Evolutionary conservation across 2,888 invertebrate species (phyloP), one percentile per base, ranked within the genome.

Genomic region (Plagodis pulveraria): DNA sequence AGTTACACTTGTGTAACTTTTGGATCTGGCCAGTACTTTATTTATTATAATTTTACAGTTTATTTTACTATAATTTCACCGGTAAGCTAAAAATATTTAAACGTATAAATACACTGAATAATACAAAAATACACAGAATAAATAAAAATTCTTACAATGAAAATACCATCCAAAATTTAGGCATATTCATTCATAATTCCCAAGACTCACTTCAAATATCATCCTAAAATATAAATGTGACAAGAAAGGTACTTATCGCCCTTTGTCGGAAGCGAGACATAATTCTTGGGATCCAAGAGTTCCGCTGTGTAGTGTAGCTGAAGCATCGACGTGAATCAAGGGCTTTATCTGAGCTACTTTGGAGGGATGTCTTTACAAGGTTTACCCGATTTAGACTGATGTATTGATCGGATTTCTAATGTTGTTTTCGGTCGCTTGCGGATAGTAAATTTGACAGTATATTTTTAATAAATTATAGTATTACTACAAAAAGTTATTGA

Each of bases 281-380:
- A 66, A 66, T 63, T 66, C 54, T 42, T 49, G 43, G 35, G 53
- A 56, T 61, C 63, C 61, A 58, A 61, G 56, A 45, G 48, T 42
- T 49, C 47, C 58, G 44, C 10, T 8, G 22, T 22, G 22, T 22
- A 38, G 5, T 43, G 32, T 22, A 35, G 43, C 50, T 34, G 43
- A 50, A 42, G 49, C 52, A 52, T 49, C 57, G 55, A 10, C 40
- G 47, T 56, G 56, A 65, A 65, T 60, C 57, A 56, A 22, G 54
- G 22, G 51, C 40, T 51, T 40, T n/a, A n/a, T 35, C 38, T 42
- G 12, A 8, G 35, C 42, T 35, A 50, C n/a, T 50, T 35, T 35
- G 34, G 2, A 45, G 40, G 38, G 22, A 44, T 11, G 36, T 11
- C 34, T 50, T 50, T 34, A 50, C 34, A 50, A 41, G 50, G 38